Percentiles rank a stretch among this genome's conserved stretches.
These are phyloP conservation scores for Stichopus chloronotus DNA, from an alignment of 35 echinoderm and acorn worm species.

Conservation along the genomic window DNA sequence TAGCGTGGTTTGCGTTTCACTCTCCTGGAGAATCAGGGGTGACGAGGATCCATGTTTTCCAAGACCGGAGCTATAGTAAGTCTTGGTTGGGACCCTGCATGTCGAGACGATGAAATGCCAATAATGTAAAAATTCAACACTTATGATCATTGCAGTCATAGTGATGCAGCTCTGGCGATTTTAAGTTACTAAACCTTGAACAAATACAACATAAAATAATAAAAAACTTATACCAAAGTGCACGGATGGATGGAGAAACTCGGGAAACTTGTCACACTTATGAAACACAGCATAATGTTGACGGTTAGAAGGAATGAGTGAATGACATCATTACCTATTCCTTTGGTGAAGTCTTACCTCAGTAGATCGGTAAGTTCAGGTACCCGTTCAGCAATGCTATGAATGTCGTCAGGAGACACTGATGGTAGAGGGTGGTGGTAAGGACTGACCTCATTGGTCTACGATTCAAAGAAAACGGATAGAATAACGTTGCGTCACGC, in stretches of 20 bases:
- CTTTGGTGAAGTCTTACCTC: slow-evolving; percentile 48
- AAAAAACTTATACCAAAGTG: too few species aligned
- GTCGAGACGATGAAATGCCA: background rate
- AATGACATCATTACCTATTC: too few species aligned
- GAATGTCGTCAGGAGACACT: slow-evolving; percentile 65
- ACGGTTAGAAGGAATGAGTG: too few species aligned
- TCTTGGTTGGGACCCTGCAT: background rate
- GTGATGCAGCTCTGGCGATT: too few species aligned
- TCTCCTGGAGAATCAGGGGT: slow-evolving; percentile 7
- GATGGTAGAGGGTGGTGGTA: slow-evolving; percentile 75
- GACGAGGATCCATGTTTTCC: background rate
- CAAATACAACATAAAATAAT: too few species aligned
- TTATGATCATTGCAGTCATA: too few species aligned
- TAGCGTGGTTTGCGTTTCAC: slow-evolving; percentile 56
- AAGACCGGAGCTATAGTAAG: background rate
- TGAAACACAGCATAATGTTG: too few species aligned
- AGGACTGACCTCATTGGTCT: slow-evolving; percentile 3
- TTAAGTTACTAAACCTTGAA: too few species aligned
- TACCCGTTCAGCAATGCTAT: slow-evolving; percentile 62
- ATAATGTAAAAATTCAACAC: background rate
- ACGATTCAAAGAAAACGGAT: background rate
- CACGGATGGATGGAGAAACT: too few species aligned
- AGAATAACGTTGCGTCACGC: too few species aligned
- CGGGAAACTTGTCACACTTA: too few species aligned
- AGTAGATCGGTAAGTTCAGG: slow-evolving; percentile 76